Conservation (phyloP, 2,797 vertebrate genomes). For the Carduelis carduelis region DNA sequence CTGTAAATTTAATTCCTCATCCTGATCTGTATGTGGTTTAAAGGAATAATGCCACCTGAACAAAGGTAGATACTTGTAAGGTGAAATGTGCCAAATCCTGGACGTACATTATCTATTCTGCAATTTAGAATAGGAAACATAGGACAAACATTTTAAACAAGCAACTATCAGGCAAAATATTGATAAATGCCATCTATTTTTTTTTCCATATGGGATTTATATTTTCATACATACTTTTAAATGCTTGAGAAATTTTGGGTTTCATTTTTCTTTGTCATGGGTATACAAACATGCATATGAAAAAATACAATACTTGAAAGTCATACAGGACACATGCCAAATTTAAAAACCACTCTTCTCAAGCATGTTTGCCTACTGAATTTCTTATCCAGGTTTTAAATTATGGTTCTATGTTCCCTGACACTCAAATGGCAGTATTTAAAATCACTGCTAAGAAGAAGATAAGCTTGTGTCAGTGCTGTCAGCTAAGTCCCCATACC, state of each 20-base stretch:
- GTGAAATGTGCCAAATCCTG: neutral
- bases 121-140: neutral
- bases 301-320: neutral
- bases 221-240: neutral
- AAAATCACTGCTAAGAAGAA: constrained; percentile 28
- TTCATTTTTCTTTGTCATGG: neutral
- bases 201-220: neutral
- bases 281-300: neutral
- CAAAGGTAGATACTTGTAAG: neutral
- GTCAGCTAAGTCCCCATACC: constrained; percentile 5
- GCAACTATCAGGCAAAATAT: neutral
- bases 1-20: neutral
- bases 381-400: constrained; percentile 22
- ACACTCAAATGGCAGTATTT: neutral
- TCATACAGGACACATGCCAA: neutral
- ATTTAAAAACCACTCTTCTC: neutral
- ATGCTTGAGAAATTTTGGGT: neutral
- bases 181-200: neutral
- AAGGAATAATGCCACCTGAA: neutral
- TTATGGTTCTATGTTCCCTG: neutral
- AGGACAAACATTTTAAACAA: neutral
- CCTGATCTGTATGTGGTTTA: neutral
- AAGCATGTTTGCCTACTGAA: neutral
- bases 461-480: constrained; percentile 44
- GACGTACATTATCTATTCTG: neutral